Base-by-base conservation (phyloP, 2,888 invertebrate species). In the Drosophila setosimentum region DNA sequence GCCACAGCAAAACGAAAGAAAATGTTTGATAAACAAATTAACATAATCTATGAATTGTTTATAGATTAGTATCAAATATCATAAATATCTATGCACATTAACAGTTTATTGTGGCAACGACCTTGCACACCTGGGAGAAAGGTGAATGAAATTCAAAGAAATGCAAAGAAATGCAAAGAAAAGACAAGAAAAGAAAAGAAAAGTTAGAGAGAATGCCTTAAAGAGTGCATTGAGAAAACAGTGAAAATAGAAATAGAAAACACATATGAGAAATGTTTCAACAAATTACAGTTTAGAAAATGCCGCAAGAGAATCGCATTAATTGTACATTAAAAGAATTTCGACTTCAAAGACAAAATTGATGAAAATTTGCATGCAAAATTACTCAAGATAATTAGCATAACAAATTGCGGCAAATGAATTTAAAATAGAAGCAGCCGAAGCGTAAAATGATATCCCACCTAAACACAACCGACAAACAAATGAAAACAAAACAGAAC, bases 311-410 rank as follows among this genome's bases (percentile, higher is more conserved):
- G 64, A 65, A 50, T 49, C 21, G 0, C 32, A 16, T 53, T 16
- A 37, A 18, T 7, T 7, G 7, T 16, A 35, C 3, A 21, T 21
- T 11, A 32, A 35, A 16, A 18, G 35, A 6, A 42, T n/a, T 4
- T 21, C 42, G 21, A 42, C 0, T 21, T n/a, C 11, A 40, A 35
- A 35, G 18, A 35, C 6, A 18, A 18, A 35, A 35, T 35, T 35
- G 24, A 48, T 48, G 13, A 33, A 57, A 37, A 78, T 77, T 77
- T 70, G 70, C 79, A 78, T 77, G 69, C 53, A 32, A 66, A 77
- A 73, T 79, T 67, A 69, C 70, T 35, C 35, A 35, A 59, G 18
- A 65, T 59, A 77, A 77, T 81, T 74, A 71, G 54, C 81, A 81
- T 78, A 74, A 64, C 57, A 75, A 78, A 74, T 74, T 71, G 62